A percentile compares a stretch with the other conserved stretches of the same genome.
Conservation (phyloP, 2,888 invertebrate genomes). For the Agrotis exclamationis region DNA sequence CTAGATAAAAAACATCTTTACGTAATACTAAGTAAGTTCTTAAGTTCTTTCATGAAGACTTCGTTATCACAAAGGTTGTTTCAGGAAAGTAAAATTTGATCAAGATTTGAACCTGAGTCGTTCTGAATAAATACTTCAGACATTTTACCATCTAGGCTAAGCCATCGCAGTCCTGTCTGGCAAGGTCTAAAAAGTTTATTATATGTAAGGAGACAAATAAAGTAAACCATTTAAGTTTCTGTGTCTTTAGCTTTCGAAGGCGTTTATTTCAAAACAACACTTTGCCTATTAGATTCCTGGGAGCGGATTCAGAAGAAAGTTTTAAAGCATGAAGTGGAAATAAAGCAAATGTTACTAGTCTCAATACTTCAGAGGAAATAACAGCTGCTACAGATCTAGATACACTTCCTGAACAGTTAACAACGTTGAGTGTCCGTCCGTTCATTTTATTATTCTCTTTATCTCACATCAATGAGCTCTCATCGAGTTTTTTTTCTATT, state of each 20-base stretch:
- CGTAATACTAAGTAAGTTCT: neutral
- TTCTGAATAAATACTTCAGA: too few species aligned
- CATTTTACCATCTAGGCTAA: too few species aligned
- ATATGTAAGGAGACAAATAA: too few species aligned
- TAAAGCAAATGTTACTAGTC: slow-evolving; percentile 23
- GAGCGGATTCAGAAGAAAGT: slow-evolving; percentile 11
- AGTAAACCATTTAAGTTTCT: neutral
- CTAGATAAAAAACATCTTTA: slow-evolving; percentile 1
- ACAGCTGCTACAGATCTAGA: slow-evolving; percentile 56
- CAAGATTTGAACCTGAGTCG: too few species aligned
- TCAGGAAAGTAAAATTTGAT: too few species aligned
- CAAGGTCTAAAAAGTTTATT: too few species aligned
- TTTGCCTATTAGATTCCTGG: neutral
- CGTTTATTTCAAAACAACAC: neutral
- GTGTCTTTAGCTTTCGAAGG: neutral
- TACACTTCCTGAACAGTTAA: slow-evolving; percentile 42
- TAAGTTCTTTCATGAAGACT: too few species aligned
- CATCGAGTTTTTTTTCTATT: slow-evolving; percentile 30
- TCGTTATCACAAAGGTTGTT: too few species aligned
- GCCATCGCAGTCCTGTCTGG: too few species aligned
- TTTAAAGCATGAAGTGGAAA: neutral
- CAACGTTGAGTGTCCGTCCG: slow-evolving; percentile 26
- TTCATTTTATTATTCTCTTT: slow-evolving; percentile 48
- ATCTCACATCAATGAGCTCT: slow-evolving; percentile 34
- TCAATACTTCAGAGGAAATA: slow-evolving; percentile 38